Conservation (phyloP, 2,113 vertebrate species). For the Burhinus oedicnemus region DNA sequence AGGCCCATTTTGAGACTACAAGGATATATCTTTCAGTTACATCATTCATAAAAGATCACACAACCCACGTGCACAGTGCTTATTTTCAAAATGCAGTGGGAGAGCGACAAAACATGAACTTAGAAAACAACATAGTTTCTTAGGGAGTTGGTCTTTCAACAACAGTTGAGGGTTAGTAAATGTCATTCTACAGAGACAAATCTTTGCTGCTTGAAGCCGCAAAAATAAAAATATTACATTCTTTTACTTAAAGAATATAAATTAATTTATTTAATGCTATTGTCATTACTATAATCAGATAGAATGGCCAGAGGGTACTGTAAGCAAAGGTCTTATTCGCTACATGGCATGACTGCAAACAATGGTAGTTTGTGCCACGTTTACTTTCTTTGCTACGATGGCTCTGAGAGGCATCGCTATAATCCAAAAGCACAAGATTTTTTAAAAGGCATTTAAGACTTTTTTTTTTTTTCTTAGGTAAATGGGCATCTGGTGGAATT, state of each 20-base stretch:
- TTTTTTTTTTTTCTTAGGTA: background rate
- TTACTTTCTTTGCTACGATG: background rate
- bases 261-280: background rate
- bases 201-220: background rate
- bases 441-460: background rate
- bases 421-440: background rate
- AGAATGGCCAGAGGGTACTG: background rate
- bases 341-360: background rate
- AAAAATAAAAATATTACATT: background rate
- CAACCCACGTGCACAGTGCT: accelerated
- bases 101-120: background rate
- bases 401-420: background rate
- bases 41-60: background rate
- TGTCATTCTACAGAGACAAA: background rate
- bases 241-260: background rate
- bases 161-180: background rate
- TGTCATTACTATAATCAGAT: background rate
- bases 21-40: background rate
- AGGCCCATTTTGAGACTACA: background rate
- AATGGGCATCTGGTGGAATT: background rate
- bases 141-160: background rate
- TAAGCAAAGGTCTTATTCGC: background rate
- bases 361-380: background rate
- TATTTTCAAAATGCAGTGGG: background rate
- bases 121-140: background rate